phyloP scores from a whole-genome alignment of 2,113 vertebrate species.

The Oreochromis tanganicae region DNA sequence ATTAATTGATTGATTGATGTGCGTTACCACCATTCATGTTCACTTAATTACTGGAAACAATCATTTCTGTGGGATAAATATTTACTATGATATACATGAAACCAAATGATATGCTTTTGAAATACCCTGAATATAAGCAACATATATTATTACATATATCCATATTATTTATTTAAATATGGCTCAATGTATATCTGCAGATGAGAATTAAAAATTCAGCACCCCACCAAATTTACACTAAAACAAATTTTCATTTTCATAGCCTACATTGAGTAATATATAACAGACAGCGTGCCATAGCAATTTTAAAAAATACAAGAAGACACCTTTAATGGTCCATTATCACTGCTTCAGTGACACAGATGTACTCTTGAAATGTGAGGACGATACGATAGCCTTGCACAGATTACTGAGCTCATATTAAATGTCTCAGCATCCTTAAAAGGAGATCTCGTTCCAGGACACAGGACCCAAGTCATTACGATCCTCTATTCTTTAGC shows the following conservation, averaged over 20 bases:
- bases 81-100: not conserved
- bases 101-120: not conserved
- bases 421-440: slow-evolving; percentile 37
- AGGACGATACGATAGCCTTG: not conserved
- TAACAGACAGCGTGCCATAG: not conserved
- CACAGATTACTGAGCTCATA: slow-evolving; percentile 19
- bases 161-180: not conserved
- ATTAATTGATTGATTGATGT: not conserved
- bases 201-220: not conserved
- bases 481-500: slow-evolving; percentile 53
- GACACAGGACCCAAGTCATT: slow-evolving; percentile 31
- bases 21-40: not conserved
- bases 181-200: not conserved
- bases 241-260: not conserved
- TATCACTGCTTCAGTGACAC: slow-evolving; percentile 13
- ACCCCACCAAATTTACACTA: not conserved
- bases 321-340: slow-evolving; percentile 1
- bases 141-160: not conserved
- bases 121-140: not conserved
- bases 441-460: slow-evolving; percentile 45
- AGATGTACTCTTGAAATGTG: slow-evolving; percentile 24
- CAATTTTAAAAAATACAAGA: slow-evolving; percentile 8
- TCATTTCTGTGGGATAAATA: not conserved
- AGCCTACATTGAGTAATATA: not conserved
- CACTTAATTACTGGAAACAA: not conserved